Evolutionary conservation across 2,888 invertebrate genomes (phyloP).

Genomic region (Harpalus rufipes): DNA sequence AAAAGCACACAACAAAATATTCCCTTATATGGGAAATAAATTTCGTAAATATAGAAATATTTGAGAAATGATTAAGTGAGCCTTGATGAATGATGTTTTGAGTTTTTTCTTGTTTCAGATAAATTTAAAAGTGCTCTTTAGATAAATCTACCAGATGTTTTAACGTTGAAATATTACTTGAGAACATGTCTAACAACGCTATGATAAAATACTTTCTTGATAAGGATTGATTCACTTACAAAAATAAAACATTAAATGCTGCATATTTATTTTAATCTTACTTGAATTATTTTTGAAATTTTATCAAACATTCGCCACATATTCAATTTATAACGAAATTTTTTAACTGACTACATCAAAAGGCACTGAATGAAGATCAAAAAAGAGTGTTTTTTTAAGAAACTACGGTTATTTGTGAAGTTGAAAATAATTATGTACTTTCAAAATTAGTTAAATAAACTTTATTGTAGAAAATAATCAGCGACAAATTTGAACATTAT

Average conservation of each 20-base stretch:
- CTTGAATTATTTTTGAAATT: constrained; percentile 17
- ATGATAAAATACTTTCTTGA: constrained; percentile 56
- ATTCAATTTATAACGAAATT: neutral
- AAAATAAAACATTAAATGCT: constrained; percentile 36
- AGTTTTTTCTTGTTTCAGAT: constrained; percentile 60
- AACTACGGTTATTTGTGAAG: too few relatives aligned
- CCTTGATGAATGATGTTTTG: constrained; percentile 52
- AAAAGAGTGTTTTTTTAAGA: too few relatives aligned
- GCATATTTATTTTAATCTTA: constrained; percentile 34
- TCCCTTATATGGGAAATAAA: constrained; percentile 21
- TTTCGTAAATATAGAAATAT: constrained; percentile 48
- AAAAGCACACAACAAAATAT: constrained; percentile 43
- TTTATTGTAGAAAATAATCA: too few relatives aligned
- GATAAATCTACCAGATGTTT: constrained; percentile 53
- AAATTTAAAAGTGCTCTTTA: constrained; percentile 59
- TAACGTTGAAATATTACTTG: constrained; percentile 58
- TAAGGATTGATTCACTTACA: constrained; percentile 49
- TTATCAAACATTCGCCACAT: constrained; percentile 5
- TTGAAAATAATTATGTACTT: too few relatives aligned
- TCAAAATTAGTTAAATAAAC: too few relatives aligned
- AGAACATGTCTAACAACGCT: constrained; percentile 57
- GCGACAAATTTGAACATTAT: too few relatives aligned
- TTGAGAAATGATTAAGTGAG: constrained; percentile 43
- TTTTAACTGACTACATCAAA: neutral
- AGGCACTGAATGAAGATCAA: neutral